Evolutionary conservation across 2,113 vertebrate genomes (phyloP), one percentile per base, ranked within the genome.

Genomic region (Myiagra hebetior): DNA sequence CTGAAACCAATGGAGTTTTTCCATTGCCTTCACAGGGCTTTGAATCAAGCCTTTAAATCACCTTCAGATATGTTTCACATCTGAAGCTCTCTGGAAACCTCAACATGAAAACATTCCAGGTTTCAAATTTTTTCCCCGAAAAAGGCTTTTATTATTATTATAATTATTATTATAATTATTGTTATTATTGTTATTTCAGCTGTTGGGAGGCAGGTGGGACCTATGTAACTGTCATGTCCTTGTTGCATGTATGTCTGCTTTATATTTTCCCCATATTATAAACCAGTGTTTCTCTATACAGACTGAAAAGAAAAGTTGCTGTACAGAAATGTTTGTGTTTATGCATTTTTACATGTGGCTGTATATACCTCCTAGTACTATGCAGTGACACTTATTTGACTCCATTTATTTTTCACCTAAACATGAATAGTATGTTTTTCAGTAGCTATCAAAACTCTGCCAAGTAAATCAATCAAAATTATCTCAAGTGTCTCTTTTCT

Each of bases 71-170:
- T 18, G 50, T 95, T 95, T 96, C 60, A 84, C 83, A 91, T 97
- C 95, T 96, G 96, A 95, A 92, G 92, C 44, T 95, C 64, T 96
- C 88, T 96, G 95, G 98, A 97, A 98, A 97, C 97, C 97, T 98
- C 97, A 96, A n/a, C 60, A 95, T 92, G 88, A 96, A 97, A 97
- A 97, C 98, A 98, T 98, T 98, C 98, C 98, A 96, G 97, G 97
- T 97, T 98, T 97, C 97, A 95, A 92, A 37, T 56, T 50, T 92
- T 96, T 93, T 89, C 85, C 84, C 77, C 4, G 10, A 77, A 75
- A 95, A 97, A 91, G 83, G 78, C 89, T 93, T 91, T 96, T 95
- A 92, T 93, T 95, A 95, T 91, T 88, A 63, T 59, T 75, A 27
- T 76, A 56, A 23, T 68, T 70, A 59, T 95, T 82, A 55, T 87